Conservation (phyloP, 1,140 invertebrate species). For the Orius insidiosus region DNA sequence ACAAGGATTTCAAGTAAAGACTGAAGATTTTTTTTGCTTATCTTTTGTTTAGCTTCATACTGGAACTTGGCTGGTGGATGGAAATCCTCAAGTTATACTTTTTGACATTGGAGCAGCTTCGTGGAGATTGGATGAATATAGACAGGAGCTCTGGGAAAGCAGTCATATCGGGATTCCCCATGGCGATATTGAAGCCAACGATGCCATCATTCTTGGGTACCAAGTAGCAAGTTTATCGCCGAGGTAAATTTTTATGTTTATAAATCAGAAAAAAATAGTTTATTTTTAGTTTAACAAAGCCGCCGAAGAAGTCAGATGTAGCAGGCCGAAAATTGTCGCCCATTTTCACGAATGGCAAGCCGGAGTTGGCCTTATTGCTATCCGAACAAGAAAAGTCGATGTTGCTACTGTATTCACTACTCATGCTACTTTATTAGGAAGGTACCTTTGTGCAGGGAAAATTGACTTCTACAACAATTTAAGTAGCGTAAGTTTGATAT, state of each 20-base stretch:
- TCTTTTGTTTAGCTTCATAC: slow-evolving; percentile 50
- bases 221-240: slow-evolving; percentile 81
- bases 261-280: slow-evolving; percentile 19
- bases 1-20: slow-evolving; percentile 82
- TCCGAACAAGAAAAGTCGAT: slow-evolving; percentile 70
- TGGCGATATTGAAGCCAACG: slow-evolving; percentile 90
- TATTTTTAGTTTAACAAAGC: slow-evolving; percentile 44
- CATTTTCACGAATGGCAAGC: slow-evolving; percentile 99
- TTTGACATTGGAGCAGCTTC: slow-evolving; percentile 95
- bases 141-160: slow-evolving; percentile 80
- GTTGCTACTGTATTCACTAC: slow-evolving; percentile 97
- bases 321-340: slow-evolving; percentile 59
- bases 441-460: slow-evolving; percentile 95
- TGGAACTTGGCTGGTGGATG: slow-evolving; percentile 96
- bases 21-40: slow-evolving; percentile 8
- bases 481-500: slow-evolving; percentile 48
- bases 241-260: slow-evolving; percentile 35
- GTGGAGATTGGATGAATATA: slow-evolving; percentile 92
- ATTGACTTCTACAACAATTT: slow-evolving; percentile 99
- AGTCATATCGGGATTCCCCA: slow-evolving; percentile 83
- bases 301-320: slow-evolving; percentile 36
- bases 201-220: slow-evolving; percentile 91
- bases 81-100: slow-evolving; percentile 92
- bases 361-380: slow-evolving; percentile 79
- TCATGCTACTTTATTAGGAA: slow-evolving; percentile 90